Percentiles rank a stretch among this genome's conserved stretches.
These are phyloP conservation scores for Osedax frankpressi DNA, from an alignment of 2,888 invertebrate species.

Conservation along the genomic window DNA sequence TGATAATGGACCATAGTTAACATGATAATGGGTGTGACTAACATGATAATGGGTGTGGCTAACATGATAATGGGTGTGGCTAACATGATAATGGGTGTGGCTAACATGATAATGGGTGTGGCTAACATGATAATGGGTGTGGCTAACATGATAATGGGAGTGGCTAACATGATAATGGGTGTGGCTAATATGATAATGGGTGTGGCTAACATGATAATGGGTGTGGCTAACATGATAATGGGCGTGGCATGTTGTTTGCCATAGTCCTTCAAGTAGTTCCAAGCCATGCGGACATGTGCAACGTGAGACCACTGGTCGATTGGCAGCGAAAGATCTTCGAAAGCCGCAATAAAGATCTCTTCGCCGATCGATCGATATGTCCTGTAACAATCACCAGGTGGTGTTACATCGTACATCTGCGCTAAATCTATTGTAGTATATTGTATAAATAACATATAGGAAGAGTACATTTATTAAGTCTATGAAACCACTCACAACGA, in stretches of 20 bases:
- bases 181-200: not conserved
- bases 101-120: too few relatives aligned
- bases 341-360: constrained; percentile 41
- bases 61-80: too few relatives aligned
- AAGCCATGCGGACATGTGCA: constrained; percentile 43
- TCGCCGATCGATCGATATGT: constrained; percentile 40
- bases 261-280: constrained; percentile 39
- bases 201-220: constrained; percentile 33
- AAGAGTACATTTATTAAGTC: too few relatives aligned
- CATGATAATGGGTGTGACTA: too few relatives aligned
- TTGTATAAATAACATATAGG: too few relatives aligned
- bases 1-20: too few relatives aligned
- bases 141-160: not conserved
- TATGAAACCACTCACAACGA: too few relatives aligned
- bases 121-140: not conserved
- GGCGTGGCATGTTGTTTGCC: constrained; percentile 38
- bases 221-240: constrained; percentile 33
- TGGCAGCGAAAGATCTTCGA: constrained; percentile 41
- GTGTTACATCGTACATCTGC: not conserved
- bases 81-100: too few relatives aligned
- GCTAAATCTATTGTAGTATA: too few relatives aligned
- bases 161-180: not conserved
- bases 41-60: too few relatives aligned
- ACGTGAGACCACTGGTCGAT: constrained; percentile 43
- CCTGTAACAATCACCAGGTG: constrained; percentile 31